Evolutionary conservation across 2,113 vertebrate species (phyloP).

Genomic region (Pontoporia blainvillei): DNA sequence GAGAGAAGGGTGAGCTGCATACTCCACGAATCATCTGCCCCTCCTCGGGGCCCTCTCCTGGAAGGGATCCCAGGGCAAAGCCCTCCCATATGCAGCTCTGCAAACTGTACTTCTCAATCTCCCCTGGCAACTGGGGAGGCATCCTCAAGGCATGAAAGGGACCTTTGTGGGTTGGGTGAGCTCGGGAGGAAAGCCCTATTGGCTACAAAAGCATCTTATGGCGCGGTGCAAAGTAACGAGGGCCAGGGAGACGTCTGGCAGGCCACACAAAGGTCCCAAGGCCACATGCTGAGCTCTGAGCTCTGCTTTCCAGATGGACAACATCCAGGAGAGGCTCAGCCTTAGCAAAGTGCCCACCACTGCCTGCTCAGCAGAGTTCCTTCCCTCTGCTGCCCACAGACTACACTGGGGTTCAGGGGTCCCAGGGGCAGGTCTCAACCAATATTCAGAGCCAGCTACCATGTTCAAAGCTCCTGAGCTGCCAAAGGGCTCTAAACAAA

Average conservation of each 20-base stretch:
- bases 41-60: not conserved
- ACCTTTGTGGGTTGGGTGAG: constrained; percentile 72
- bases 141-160: constrained; percentile 59
- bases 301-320: not conserved
- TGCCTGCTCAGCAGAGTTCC: not conserved
- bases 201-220: constrained; percentile 72
- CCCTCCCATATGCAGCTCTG: not conserved
- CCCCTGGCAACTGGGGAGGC: constrained; percentile 62
- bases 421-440: not conserved
- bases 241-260: not conserved
- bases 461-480: not conserved
- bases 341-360: not conserved
- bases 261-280: not conserved
- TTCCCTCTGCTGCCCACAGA: not conserved
- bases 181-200: not conserved
- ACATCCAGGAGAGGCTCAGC: not conserved
- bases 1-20: not conserved
- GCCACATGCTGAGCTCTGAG: not conserved
- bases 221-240: constrained; percentile 40
- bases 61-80: not conserved
- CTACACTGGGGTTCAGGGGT: not conserved
- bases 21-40: not conserved
- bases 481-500: not conserved
- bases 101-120: not conserved
- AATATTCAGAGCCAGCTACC: not conserved